These are phyloP conservation scores for Pteropus alecto DNA, from an alignment of 2,113 vertebrate genomes.

Conservation along the genomic window DNA sequence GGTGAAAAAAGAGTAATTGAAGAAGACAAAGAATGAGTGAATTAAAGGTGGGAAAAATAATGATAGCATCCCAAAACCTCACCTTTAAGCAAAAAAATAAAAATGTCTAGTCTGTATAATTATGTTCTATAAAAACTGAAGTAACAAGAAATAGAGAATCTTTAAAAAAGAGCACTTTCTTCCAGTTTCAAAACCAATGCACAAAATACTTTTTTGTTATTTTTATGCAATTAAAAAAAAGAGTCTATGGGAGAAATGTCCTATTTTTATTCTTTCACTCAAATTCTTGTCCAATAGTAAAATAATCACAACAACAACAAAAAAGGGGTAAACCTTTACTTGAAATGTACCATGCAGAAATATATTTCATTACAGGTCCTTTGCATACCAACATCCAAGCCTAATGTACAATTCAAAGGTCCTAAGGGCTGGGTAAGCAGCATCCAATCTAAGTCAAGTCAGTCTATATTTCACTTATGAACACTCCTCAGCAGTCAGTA, in stretches of 20 bases:
- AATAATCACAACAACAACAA: conserved; percentile 1
- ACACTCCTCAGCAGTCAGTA: neutral
- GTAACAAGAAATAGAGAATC: neutral
- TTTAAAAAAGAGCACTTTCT: neutral
- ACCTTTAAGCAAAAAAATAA: neutral
- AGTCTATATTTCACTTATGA: conserved; percentile 43
- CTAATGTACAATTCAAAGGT: neutral
- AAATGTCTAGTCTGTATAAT: neutral
- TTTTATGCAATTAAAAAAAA: neutral
- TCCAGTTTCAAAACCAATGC: conserved; percentile 29
- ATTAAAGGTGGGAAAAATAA: neutral
- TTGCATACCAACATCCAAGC: conserved; percentile 13
- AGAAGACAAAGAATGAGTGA: neutral
- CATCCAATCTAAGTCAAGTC: conserved; percentile 25
- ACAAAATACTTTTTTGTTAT: neutral
- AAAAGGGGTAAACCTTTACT: neutral
- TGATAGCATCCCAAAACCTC: neutral
- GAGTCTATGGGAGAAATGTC: neutral
- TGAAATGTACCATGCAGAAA: neutral
- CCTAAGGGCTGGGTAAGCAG: neutral
- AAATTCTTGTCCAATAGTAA: conserved; percentile 29
- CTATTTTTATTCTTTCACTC: conserved; percentile 11
- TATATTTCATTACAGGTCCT: conserved; percentile 27
- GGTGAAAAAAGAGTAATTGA: neutral
- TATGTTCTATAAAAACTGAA: neutral